These are phyloP conservation scores for Myotis yumanensis DNA, from an alignment of 2,113 vertebrate species.

Conservation along the genomic window DNA sequence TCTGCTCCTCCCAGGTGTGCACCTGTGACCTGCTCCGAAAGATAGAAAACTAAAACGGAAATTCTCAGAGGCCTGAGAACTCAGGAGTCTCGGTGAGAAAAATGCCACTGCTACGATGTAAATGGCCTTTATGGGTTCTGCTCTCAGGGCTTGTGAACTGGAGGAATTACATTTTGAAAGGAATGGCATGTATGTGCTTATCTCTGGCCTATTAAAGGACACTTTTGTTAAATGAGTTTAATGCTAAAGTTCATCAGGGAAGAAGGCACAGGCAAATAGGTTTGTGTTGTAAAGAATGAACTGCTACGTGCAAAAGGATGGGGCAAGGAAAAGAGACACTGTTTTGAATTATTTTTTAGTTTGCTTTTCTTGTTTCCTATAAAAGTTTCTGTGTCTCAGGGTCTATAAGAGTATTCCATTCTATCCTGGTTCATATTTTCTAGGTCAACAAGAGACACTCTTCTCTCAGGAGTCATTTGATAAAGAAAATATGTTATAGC, in stretches of 20 bases:
- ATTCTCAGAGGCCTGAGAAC: constrained; percentile 30
- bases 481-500: neutral
- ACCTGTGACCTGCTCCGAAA: constrained; percentile 56
- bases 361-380: neutral
- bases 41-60: constrained; percentile 57
- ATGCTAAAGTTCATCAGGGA: constrained; percentile 51
- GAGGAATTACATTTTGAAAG: constrained; percentile 9
- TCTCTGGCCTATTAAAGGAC: neutral
- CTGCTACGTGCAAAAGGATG: neutral
- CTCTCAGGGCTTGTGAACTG: constrained; percentile 37
- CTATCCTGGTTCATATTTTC: constrained; percentile 40
- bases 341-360: neutral
- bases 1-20: constrained; percentile 47
- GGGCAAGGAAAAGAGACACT: neutral
- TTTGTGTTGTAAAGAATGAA: constrained; percentile 38
- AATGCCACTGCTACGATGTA: constrained; percentile 46
- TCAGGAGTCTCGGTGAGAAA: constrained; percentile 57
- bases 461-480: constrained; percentile 20
- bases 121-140: constrained; percentile 52
- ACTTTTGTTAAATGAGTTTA: constrained; percentile 53
- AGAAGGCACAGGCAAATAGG: neutral
- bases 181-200: neutral
- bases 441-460: neutral
- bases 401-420: neutral
- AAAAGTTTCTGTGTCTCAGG: neutral